phyloP scores from a whole-genome alignment of 2,113 vertebrate genomes.

The Monopterus albus region DNA sequence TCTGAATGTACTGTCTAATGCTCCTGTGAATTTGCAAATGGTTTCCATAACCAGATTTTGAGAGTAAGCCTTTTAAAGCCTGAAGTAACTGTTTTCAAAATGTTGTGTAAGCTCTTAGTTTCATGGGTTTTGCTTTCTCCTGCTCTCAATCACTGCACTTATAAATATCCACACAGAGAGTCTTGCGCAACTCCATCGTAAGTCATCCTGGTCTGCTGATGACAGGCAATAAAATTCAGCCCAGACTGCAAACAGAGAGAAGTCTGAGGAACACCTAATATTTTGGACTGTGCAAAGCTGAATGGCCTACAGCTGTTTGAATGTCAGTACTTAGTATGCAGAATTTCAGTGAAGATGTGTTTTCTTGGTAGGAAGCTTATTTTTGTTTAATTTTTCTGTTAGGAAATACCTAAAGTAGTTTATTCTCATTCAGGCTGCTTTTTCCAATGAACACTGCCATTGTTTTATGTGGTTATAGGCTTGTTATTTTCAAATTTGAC shows the following conservation, averaged over 20 bases:
- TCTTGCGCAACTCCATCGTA: conserved; percentile 49
- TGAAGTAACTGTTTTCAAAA: conserved; percentile 29
- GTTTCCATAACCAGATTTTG: conserved; percentile 25
- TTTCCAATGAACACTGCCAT: not conserved
- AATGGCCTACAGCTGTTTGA: conserved; percentile 16
- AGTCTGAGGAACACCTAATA: conserved; percentile 20
- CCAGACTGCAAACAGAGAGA: conserved; percentile 47
- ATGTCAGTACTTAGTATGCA: not conserved
- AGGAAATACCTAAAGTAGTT: not conserved
- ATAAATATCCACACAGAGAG: conserved; percentile 22
- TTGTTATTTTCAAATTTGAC: not conserved
- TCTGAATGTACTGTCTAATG: conserved; percentile 3
- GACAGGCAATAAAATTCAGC: conserved; percentile 55
- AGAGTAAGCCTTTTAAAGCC: not conserved
- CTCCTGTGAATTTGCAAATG: conserved; percentile 22
- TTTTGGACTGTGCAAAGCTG: conserved; percentile 3
- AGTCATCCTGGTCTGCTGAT: conserved; percentile 46
- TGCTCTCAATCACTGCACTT: conserved; percentile 26
- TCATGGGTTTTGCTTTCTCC: conserved; percentile 27
- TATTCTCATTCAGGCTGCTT: not conserved
- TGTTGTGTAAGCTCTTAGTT: conserved; percentile 18
- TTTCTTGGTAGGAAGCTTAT: not conserved
- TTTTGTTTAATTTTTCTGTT: not conserved
- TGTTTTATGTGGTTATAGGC: not conserved
- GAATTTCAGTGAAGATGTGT: not conserved